phyloP scores from a whole-genome alignment of 2,888 invertebrate genomes.

The Leptopilina drosophilae region DNA sequence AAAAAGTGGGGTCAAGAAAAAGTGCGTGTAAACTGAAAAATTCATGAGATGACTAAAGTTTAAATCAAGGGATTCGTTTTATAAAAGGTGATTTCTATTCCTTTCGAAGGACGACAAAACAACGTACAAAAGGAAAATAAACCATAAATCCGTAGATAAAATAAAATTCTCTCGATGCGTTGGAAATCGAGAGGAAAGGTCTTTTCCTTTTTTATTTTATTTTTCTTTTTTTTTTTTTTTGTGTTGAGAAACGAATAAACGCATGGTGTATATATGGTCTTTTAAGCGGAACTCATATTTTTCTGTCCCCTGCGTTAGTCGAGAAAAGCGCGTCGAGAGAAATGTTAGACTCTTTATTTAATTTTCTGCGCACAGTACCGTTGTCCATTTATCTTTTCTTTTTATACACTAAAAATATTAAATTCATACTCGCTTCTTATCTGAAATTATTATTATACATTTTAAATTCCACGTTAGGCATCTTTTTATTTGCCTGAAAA shows the following conservation, averaged over 20 bases:
- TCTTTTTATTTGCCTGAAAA: too few species aligned
- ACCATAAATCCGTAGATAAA: slow-evolving; percentile 28
- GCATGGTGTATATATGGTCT: slow-evolving; percentile 24
- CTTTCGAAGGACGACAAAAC: background rate
- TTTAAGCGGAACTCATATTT: slow-evolving; percentile 42
- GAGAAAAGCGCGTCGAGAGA: slow-evolving; percentile 18
- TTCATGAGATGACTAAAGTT: slow-evolving; percentile 10
- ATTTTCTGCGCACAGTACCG: slow-evolving; percentile 49
- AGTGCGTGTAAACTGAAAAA: background rate
- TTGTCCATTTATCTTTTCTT: slow-evolving; percentile 51
- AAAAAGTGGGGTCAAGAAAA: background rate
- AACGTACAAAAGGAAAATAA: slow-evolving; percentile 16
- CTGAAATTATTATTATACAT: background rate
- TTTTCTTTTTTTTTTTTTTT: background rate
- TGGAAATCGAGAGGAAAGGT: slow-evolving; percentile 15
- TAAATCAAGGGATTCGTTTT: background rate
- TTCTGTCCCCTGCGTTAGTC: slow-evolving; percentile 25
- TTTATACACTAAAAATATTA: background rate
- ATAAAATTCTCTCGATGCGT: background rate
- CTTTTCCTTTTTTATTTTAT: slow-evolving; percentile 14
- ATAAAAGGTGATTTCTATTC: slow-evolving; percentile 31
- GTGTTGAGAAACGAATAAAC: background rate
- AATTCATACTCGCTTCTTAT: background rate
- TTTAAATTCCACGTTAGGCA: too few species aligned
- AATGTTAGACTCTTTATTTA: slow-evolving; percentile 32